Conservation (phyloP, 2,113 vertebrate species). For the Lipophrys pholis region DNA sequence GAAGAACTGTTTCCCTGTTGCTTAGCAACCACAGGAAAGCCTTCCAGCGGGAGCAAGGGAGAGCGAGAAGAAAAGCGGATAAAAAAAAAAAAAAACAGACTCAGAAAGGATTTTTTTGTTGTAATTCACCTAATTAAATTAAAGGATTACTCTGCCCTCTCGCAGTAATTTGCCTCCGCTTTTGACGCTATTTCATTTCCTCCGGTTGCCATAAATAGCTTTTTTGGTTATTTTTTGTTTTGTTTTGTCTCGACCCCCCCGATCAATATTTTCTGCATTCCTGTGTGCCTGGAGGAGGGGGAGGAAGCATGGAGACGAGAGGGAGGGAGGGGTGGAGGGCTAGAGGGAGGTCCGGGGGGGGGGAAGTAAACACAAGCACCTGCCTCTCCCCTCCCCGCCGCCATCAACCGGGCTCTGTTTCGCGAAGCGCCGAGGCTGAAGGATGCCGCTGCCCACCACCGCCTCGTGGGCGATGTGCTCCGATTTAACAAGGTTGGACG, state of each 20-base stretch:
- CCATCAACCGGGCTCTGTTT: constrained; percentile 55
- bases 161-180: constrained; percentile 52
- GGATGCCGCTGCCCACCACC: constrained; percentile 41
- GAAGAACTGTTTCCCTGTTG: constrained; percentile 77
- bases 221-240: background rate
- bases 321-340: no score
- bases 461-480: constrained; percentile 39
- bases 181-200: constrained; percentile 72
- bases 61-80: constrained; percentile 14
- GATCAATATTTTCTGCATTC: constrained; percentile 75
- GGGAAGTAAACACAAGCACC: constrained; percentile 74
- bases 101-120: constrained; percentile 64
- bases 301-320: constrained; percentile 37
- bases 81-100: constrained; percentile 33
- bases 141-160: constrained; percentile 75
- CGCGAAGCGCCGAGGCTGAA: constrained; percentile 16
- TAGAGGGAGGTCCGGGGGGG: constrained; percentile 47
- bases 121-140: constrained; percentile 80
- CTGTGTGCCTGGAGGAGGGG: constrained; percentile 29
- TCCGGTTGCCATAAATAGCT: constrained; percentile 38
- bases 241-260: constrained; percentile 17
- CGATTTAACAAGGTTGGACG: constrained; percentile 42
- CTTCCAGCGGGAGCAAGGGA: constrained; percentile 54
- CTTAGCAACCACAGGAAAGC: constrained; percentile 76
- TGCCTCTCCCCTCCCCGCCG: constrained; percentile 63